Evolutionary conservation across 1,140 invertebrate species (phyloP).

Genomic region (Psix sp.): DNA sequence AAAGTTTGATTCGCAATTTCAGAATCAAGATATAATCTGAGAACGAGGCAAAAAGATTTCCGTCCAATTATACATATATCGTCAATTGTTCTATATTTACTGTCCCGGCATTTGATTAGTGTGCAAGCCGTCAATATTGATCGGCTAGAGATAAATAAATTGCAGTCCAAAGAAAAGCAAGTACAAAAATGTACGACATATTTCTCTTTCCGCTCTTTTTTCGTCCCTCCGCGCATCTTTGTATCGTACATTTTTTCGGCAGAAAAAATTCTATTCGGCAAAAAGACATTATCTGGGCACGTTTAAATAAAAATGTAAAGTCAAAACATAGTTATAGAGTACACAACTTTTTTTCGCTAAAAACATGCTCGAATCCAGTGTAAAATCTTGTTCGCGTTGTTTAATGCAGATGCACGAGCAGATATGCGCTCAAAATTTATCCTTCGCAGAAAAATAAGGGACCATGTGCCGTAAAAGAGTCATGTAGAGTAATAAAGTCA

Average conservation of each 20-base stretch:
- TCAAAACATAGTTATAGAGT: slow-evolving; percentile 22
- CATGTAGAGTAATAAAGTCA: slow-evolving; percentile 48
- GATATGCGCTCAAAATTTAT: slow-evolving; percentile 41
- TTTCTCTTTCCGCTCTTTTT: too few relatives aligned
- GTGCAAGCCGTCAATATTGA: too few relatives aligned
- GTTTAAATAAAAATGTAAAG: slow-evolving; percentile 22
- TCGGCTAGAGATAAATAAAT: too few relatives aligned
- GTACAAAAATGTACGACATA: too few relatives aligned
- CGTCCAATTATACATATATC: too few relatives aligned
- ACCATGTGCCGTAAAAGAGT: slow-evolving; percentile 49
- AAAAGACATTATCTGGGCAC: neutral
- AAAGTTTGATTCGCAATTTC: slow-evolving; percentile 5
- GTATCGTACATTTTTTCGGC: too few relatives aligned
- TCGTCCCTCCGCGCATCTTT: too few relatives aligned
- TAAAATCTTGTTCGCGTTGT: slow-evolving; percentile 45
- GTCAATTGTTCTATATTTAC: too few relatives aligned
- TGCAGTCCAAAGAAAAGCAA: too few relatives aligned
- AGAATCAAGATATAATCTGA: neutral
- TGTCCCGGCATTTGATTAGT: too few relatives aligned
- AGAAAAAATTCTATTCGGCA: too few relatives aligned
- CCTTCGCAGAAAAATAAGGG: slow-evolving; percentile 40
- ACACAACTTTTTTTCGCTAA: slow-evolving; percentile 29
- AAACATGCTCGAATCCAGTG: slow-evolving; percentile 35
- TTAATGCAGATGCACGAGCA: slow-evolving; percentile 41
- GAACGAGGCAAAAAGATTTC: too few relatives aligned